These are phyloP conservation scores for Hippocampus barbouri DNA, from an alignment of 2,113 vertebrate genomes.

Conservation along the genomic window DNA sequence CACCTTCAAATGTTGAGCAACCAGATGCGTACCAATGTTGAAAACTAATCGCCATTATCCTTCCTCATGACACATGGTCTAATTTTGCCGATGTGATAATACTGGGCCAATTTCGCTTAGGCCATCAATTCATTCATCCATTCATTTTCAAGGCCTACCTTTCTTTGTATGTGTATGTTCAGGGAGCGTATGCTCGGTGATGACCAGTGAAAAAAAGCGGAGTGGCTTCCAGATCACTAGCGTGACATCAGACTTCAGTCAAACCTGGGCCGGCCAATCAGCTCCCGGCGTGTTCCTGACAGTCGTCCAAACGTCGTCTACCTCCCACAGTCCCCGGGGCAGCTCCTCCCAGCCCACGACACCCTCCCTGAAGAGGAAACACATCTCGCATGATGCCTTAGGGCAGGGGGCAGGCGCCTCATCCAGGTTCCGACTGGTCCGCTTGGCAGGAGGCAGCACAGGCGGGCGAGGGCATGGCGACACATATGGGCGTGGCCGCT, in stretches of 20 bases:
- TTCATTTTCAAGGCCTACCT: neutral
- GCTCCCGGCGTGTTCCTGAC: conserved; percentile 9
- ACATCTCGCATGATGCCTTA: conserved; percentile 40
- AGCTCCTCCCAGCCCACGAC: conserved; percentile 67
- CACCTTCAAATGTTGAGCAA: too few species aligned
- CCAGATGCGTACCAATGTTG: neutral
- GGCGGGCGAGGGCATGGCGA: conserved; percentile 61
- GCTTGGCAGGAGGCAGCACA: conserved; percentile 58
- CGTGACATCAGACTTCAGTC: conserved; percentile 78
- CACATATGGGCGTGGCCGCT: conserved; percentile 78
- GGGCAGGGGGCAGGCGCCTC: conserved; percentile 21
- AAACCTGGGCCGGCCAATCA: conserved; percentile 27
- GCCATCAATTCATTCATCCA: neutral
- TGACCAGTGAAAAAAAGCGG: conserved; percentile 80
- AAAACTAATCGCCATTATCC: neutral
- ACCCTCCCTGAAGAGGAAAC: conserved; percentile 49
- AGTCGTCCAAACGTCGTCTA: conserved; percentile 16
- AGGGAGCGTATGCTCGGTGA: conserved; percentile 39
- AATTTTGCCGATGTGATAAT: neutral
- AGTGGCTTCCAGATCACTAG: conserved; percentile 90
- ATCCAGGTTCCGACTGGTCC: conserved; percentile 81
- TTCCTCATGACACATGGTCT: neutral
- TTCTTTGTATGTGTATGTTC: conserved; percentile 9
- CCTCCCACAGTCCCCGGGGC: conserved; percentile 27
- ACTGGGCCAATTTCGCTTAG: neutral